Evolutionary conservation across 1,140 invertebrate species (phyloP).

Genomic region (Archivesica marissinica): DNA sequence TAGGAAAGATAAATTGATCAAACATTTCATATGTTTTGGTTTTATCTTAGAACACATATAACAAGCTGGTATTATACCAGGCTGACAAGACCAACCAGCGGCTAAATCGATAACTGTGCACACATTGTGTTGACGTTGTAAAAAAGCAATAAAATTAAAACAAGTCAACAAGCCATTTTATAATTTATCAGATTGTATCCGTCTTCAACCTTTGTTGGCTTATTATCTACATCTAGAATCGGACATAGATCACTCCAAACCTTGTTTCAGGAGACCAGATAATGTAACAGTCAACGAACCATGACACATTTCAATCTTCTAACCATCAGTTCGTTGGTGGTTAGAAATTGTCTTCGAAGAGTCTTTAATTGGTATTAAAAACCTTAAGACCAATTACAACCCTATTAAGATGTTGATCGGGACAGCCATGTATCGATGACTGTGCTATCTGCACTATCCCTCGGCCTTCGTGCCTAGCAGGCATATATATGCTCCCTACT

Average conservation of each 20-base stretch:
- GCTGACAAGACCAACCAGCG: conserved; percentile 22
- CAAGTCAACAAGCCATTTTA: conserved; percentile 51
- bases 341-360: background rate
- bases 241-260: conserved; percentile 47
- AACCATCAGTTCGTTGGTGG: background rate
- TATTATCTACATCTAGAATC: conserved; percentile 38
- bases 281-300: conserved; percentile 28
- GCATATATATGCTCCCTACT: conserved; percentile 21
- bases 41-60: background rate
- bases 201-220: conserved; percentile 9
- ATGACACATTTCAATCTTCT: background rate
- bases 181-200: conserved; percentile 44
- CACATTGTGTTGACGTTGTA: conserved; percentile 41
- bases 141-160: conserved; percentile 62
- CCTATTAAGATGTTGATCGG: conserved; percentile 45
- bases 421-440: background rate
- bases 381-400: conserved; percentile 45
- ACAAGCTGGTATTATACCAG: background rate
- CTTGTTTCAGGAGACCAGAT: background rate
- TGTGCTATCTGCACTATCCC: background rate
- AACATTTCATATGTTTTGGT: too few species aligned
- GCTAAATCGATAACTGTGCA: conserved; percentile 23
- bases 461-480: conserved; percentile 23
- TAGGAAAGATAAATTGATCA: conserved; percentile 15
- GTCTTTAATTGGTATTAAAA: conserved; percentile 51